Percentiles rank a stretch among this genome's conserved stretches.
These are phyloP conservation scores for Spisula solida DNA, from an alignment of 2,888 invertebrate genomes.

Conservation along the genomic window DNA sequence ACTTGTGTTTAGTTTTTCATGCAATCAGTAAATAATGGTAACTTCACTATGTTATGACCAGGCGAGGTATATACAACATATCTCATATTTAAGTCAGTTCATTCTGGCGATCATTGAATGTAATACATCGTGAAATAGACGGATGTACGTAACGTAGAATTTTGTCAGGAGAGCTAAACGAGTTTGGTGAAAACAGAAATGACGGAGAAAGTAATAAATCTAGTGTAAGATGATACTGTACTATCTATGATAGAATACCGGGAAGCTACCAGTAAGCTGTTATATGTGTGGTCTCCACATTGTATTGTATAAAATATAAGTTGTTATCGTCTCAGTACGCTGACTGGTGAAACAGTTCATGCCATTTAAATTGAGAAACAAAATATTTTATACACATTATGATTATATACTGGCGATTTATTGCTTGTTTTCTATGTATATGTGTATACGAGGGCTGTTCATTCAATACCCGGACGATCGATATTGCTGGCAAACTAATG, in stretches of 20 bases:
- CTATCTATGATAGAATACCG: not conserved
- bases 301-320: not conserved
- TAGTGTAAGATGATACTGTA: not conserved
- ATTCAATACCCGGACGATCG: too few relatives aligned
- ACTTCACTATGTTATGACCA: not conserved
- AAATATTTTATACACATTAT: too few relatives aligned
- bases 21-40: not conserved
- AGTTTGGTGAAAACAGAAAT: slow-evolving; percentile 3
- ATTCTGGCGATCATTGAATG: not conserved
- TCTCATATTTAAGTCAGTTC: not conserved
- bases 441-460: too few relatives aligned
- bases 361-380: too few relatives aligned
- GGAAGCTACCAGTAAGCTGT: not conserved
- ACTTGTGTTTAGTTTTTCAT: not conserved
- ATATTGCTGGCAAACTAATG: too few relatives aligned
- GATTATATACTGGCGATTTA: too few relatives aligned
- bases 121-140: slow-evolving; percentile 16
- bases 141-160: not conserved
- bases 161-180: not conserved
- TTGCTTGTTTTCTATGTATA: too few relatives aligned
- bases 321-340: not conserved
- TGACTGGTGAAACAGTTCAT: not conserved
- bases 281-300: not conserved
- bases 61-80: not conserved
- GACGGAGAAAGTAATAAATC: slow-evolving; percentile 7